These are phyloP conservation scores for Cylloceria caligata DNA, from an alignment of 2,888 invertebrate species.

Conservation along the genomic window DNA sequence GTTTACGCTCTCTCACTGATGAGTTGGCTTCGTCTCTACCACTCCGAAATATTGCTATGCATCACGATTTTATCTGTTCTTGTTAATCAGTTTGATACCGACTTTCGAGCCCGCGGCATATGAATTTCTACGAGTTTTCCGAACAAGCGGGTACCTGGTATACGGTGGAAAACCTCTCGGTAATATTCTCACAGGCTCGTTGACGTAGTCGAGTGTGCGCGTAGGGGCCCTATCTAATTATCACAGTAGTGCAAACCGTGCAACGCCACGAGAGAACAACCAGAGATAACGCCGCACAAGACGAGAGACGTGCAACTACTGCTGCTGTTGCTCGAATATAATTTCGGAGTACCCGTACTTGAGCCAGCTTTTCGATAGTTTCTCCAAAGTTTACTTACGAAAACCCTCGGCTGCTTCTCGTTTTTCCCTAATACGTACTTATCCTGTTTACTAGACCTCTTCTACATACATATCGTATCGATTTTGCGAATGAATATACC, in stretches of 20 bases:
- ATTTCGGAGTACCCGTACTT: conserved; percentile 33
- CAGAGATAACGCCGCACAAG: not conserved
- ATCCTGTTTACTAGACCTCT: not conserved
- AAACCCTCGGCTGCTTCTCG: not conserved
- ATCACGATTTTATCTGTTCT: conserved; percentile 72
- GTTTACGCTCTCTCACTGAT: not conserved
- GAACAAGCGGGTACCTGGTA: not conserved
- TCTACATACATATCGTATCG: not conserved
- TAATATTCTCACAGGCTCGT: conserved; percentile 49
- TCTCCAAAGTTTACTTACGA: conserved; percentile 34
- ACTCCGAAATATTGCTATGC: conserved; percentile 16
- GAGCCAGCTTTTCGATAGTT: conserved; percentile 44
- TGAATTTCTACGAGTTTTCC: conserved; percentile 67
- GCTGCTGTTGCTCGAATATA: conserved; percentile 43
- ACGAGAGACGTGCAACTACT: conserved; percentile 12
- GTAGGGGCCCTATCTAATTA: conserved; percentile 28
- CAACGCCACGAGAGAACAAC: conserved; percentile 27
- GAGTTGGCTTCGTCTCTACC: not conserved
- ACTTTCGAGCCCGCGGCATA: conserved; percentile 70
- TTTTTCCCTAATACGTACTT: not conserved
- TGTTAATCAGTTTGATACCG: conserved; percentile 76
- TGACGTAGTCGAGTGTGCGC: conserved; percentile 41
- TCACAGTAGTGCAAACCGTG: conserved; percentile 1
- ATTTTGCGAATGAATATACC: no score
- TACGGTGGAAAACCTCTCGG: conserved; percentile 29